A percentile compares a stretch with the other conserved stretches of the same genome.
phyloP scores from a whole-genome alignment of 2,888 invertebrate genomes.

The Cynaeus angustus region DNA sequence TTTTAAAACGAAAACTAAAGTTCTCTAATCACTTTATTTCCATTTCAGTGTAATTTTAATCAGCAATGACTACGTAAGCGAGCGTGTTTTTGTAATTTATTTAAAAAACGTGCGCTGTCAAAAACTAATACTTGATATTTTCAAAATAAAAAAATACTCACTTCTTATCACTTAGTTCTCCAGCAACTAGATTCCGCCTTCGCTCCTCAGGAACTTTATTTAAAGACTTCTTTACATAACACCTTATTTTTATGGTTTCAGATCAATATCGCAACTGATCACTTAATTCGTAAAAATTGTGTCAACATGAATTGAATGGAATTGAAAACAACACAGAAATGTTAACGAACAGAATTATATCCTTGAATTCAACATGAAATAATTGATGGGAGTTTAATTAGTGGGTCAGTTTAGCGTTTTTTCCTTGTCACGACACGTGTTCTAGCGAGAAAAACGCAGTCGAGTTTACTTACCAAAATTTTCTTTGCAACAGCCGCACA shows the following conservation, averaged over 20 bases:
- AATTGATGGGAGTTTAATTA: constrained; percentile 20
- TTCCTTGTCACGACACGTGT: not conserved
- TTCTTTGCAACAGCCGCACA: not conserved
- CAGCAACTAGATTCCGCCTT: not conserved
- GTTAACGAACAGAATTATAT: not conserved
- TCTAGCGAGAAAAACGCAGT: not conserved
- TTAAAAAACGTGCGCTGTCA: too few relatives aligned
- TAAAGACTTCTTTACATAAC: constrained; percentile 32
- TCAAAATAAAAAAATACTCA: too few relatives aligned
- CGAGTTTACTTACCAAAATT: not conserved
- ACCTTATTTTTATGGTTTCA: constrained; percentile 32
- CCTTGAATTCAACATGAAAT: constrained; percentile 1
- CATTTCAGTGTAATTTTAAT: too few relatives aligned
- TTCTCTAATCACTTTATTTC: too few relatives aligned
- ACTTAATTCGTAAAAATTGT: constrained; percentile 3
- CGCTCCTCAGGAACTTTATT: constrained; percentile 2
- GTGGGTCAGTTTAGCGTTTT: constrained; percentile 13
- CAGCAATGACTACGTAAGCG: too few relatives aligned
- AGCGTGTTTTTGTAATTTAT: too few relatives aligned
- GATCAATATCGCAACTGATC: constrained; percentile 22
- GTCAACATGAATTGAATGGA: not conserved
- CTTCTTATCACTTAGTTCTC: not conserved
- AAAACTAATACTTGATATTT: too few relatives aligned
- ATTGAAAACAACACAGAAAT: not conserved
- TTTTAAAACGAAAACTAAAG: too few relatives aligned